Conservation (phyloP, 2,797 vertebrate species). For the Salarias fasciatus region DNA sequence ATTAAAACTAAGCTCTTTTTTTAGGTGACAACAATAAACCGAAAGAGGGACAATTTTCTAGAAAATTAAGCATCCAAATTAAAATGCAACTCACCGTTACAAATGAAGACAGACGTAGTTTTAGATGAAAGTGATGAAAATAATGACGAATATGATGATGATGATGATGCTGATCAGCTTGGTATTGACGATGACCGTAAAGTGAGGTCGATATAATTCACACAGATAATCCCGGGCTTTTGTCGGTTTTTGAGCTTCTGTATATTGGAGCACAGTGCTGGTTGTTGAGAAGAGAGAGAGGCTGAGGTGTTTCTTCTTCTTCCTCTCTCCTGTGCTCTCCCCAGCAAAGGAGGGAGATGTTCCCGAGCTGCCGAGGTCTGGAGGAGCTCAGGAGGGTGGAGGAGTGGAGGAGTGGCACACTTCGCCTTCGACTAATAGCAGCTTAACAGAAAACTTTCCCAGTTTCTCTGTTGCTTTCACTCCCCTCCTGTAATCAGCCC, state of each 20-base stretch:
- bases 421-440: conserved; percentile 13
- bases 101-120: conserved; percentile 2
- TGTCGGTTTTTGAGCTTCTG: not conserved
- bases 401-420: conserved; percentile 29
- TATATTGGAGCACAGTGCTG: conserved; percentile 4
- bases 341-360: conserved; percentile 52
- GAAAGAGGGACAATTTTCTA: conserved; percentile 1
- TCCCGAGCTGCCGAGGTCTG: conserved; percentile 22
- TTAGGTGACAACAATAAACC: no score
- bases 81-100: conserved; percentile 47
- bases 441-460: conserved; percentile 43
- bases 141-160: conserved; percentile 2
- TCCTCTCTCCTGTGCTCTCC: conserved; percentile 47
- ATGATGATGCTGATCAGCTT: conserved; percentile 12
- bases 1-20: no score
- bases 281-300: conserved; percentile 18
- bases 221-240: not conserved
- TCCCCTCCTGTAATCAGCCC: not conserved
- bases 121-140: conserved; percentile 11
- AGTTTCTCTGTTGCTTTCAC: conserved; percentile 25
- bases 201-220: conserved; percentile 13
- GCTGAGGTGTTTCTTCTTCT: conserved; percentile 44
- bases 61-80: no score
- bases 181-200: conserved; percentile 27
- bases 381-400: conserved; percentile 2